phyloP scores from a whole-genome alignment of 1,140 invertebrate species.

The Heliconius hermathena region DNA sequence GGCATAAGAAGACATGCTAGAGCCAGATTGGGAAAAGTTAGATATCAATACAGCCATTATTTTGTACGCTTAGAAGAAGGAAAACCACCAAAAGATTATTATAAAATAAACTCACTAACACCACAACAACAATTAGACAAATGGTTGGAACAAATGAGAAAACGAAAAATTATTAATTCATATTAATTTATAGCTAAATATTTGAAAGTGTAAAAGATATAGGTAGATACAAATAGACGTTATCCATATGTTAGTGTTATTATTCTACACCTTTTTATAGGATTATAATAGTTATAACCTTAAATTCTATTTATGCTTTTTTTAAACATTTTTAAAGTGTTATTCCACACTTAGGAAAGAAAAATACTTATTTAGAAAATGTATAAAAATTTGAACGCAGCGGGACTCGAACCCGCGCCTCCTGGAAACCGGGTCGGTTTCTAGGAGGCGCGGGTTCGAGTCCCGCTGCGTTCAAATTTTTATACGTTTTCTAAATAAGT shows the following conservation, averaged over 20 bases:
- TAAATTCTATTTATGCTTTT: too few relatives aligned
- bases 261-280: neutral
- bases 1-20: slow-evolving; percentile 92
- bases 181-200: slow-evolving; percentile 78
- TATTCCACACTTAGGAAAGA: too few relatives aligned
- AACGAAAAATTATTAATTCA: slow-evolving; percentile 86
- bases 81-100: slow-evolving; percentile 92
- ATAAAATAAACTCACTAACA: slow-evolving; percentile 85
- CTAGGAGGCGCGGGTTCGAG: too few relatives aligned
- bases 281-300: too few relatives aligned
- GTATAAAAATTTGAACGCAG: too few relatives aligned
- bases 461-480: too few relatives aligned
- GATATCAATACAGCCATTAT: slow-evolving; percentile 93
- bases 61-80: slow-evolving; percentile 96
- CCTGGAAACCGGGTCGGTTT: too few relatives aligned
- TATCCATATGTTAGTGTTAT: neutral
- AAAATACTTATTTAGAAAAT: too few relatives aligned
- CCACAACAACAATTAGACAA: slow-evolving; percentile 88
- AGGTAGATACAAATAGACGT: slow-evolving; percentile 4
- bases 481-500: too few relatives aligned
- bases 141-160: slow-evolving; percentile 87
- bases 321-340: too few relatives aligned
- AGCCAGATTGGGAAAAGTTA: slow-evolving; percentile 85
- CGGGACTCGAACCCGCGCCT: too few relatives aligned
- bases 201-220: slow-evolving; percentile 20